A percentile compares a stretch with the other conserved stretches of the same genome.
phyloP scores from a whole-genome alignment of 2,888 invertebrate species.

The Epistrophella euchroma region DNA sequence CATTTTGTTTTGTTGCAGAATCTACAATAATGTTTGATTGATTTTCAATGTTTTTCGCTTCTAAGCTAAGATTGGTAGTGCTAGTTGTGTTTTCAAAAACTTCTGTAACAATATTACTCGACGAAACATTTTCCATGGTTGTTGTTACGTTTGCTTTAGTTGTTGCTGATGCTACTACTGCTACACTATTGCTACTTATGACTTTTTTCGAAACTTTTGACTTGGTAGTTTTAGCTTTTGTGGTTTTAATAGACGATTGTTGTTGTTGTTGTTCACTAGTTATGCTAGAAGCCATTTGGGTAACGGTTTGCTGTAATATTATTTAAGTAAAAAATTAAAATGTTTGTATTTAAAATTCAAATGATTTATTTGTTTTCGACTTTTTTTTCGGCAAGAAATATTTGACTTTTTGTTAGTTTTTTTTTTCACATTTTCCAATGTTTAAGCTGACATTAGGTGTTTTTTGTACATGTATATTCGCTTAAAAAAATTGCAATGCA shows the following conservation, averaged over 20 bases:
- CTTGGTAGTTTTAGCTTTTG: conserved; percentile 54
- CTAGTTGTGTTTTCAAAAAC: conserved; percentile 33
- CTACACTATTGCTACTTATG: conserved; percentile 34
- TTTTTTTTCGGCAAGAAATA: too few species aligned
- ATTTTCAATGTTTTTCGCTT: conserved; percentile 44
- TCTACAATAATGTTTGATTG: conserved; percentile 15
- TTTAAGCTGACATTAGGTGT: too few species aligned
- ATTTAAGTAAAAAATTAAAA: neutral
- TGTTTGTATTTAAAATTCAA: neutral
- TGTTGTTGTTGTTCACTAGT: conserved; percentile 43
- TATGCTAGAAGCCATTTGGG: conserved; percentile 44
- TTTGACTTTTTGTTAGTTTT: too few species aligned
- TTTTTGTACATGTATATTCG: too few species aligned
- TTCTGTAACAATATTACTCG: conserved; percentile 40
- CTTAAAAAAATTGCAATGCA: too few species aligned
- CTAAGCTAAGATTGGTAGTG: conserved; percentile 12
- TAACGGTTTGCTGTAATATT: conserved; percentile 35
- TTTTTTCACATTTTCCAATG: too few species aligned
- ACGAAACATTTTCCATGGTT: conserved; percentile 1
- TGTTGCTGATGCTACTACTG: conserved; percentile 7
- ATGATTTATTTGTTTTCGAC: too few species aligned
- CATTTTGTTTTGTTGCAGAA: conserved; percentile 36
- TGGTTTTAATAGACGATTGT: conserved; percentile 48
- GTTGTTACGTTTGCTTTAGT: conserved; percentile 1
- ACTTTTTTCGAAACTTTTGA: conserved; percentile 57